Evolutionary conservation across 2,797 vertebrate species (phyloP).

Genomic region (Rhinella marina): DNA sequence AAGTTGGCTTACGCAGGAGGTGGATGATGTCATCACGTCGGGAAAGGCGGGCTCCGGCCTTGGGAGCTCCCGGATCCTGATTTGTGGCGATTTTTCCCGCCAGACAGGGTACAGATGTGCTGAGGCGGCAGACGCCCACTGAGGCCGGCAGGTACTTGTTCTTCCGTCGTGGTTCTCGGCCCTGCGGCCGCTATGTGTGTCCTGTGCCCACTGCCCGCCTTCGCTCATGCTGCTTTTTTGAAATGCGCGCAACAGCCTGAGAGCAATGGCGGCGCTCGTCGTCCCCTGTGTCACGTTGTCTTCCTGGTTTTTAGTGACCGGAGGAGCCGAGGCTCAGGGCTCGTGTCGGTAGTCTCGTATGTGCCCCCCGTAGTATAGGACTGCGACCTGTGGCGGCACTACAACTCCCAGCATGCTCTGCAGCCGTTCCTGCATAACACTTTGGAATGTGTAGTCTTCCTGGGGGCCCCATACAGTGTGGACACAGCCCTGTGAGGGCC

Average conservation of each 20-base stretch:
- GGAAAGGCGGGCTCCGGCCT: constrained; percentile 43
- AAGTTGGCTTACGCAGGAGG: background rate
- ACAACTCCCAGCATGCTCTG: constrained; percentile 8
- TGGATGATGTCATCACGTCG: constrained; percentile 17
- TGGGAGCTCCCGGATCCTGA: background rate
- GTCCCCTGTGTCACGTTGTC: background rate
- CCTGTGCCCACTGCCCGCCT: background rate
- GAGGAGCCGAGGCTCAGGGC: too few relatives aligned
- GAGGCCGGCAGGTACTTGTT: constrained; percentile 23
- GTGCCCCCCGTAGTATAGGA: too few relatives aligned
- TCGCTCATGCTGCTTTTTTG: background rate
- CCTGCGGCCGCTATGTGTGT: constrained; percentile 4
- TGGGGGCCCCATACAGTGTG: too few relatives aligned
- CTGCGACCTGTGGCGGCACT: background rate
- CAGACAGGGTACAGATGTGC: background rate
- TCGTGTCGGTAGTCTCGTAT: too few relatives aligned
- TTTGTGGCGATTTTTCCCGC: constrained; percentile 30
- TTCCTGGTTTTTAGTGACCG: background rate
- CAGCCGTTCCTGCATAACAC: background rate
- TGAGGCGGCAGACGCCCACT: background rate
- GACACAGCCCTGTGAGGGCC: too few relatives aligned
- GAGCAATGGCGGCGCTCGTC: background rate
- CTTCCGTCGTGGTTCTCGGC: background rate
- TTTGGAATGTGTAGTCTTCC: too few relatives aligned
- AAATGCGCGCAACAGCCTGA: constrained; percentile 27